Base-by-base conservation (phyloP, 2,888 invertebrate genomes). In the Blera fallax region DNA sequence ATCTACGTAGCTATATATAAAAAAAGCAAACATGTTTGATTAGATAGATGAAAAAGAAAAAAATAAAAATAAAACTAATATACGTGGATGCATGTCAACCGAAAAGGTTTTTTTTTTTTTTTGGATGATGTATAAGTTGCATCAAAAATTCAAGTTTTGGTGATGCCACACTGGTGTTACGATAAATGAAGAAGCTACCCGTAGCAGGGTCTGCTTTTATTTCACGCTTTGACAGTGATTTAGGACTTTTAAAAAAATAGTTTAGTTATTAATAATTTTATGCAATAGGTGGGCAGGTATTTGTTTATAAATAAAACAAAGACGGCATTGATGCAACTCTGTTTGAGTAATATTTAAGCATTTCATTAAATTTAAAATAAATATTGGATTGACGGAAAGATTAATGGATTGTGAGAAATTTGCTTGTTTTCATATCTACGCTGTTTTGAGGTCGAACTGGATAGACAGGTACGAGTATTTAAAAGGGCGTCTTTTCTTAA, bases 21-120 rank as follows among this genome's bases (percentile, higher is more conserved):
- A 18, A 14, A 60, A 60, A 11, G 8, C 2, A 54, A 54, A 54
- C 54, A 21, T 32, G 52, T 58, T 62, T 64, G 48, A 72, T 72
- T 79, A 43, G 64, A 37, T 52, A n/a, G 65, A 67, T 73, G 32
- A 67, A n/a, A 60, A 43, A 45, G 62, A 64, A 62, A 6, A 58
- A 24, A 24, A 4, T 3, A 24, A 24, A 24, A 24, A 24, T 24
- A 24, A 24, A 3, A 24, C 2, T 24, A 24, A 24, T 4, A 3
- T 18, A 14, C 54, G 43, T 32, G 18, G 16, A 48, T 48, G 50
- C 67, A 52, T 40, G 40, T 52, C 52, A 37, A 37, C 10, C 3
- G 11, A 50, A 65, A 65, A n/a, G 34, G n/a, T n/a, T n/a, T n/a
- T n/a, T n/a, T n/a, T n/a, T n/a, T n/a, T n/a, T n/a, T 14, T 16